Conservation (phyloP, 1,140 invertebrate species). For the Tribolium madens region DNA sequence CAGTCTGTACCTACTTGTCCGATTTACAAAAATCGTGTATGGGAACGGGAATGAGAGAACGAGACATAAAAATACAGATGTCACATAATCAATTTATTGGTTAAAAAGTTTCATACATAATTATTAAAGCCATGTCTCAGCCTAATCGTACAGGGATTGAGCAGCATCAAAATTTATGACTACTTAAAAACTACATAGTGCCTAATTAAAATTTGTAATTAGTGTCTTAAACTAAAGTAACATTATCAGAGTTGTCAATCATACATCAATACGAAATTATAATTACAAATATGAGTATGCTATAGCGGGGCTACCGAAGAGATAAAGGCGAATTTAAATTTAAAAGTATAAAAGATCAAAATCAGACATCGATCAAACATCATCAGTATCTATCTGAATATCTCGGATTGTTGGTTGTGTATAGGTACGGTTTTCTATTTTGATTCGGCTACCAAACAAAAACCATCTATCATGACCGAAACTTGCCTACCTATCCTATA, state of each 20-base stretch:
- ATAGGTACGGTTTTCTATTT: not conserved
- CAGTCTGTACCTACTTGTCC: too few species aligned
- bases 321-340: slow-evolving; percentile 31
- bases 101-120: slow-evolving; percentile 28
- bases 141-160: slow-evolving; percentile 45
- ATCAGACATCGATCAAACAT: slow-evolving; percentile 25
- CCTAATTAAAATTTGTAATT: slow-evolving; percentile 53
- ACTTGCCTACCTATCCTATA: not conserved
- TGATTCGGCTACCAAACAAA: not conserved
- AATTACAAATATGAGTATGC: slow-evolving; percentile 49
- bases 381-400: not conserved
- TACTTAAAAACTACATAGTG: slow-evolving; percentile 40
- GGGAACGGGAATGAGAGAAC: slow-evolving; percentile 1
- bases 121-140: slow-evolving; percentile 53
- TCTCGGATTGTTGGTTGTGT: not conserved
- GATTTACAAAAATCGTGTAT: slow-evolving; percentile 2
- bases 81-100: slow-evolving; percentile 25
- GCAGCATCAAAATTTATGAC: slow-evolving; percentile 49
- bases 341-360: slow-evolving; percentile 34
- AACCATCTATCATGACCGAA: not conserved
- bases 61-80: slow-evolving; percentile 13
- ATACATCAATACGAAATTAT: slow-evolving; percentile 54
- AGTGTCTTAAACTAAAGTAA: slow-evolving; percentile 49
- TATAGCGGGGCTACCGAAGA: slow-evolving; percentile 1
- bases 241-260: slow-evolving; percentile 55